Base-by-base conservation (phyloP, 2,797 vertebrate species). In the Sebastes vulpes region DNA sequence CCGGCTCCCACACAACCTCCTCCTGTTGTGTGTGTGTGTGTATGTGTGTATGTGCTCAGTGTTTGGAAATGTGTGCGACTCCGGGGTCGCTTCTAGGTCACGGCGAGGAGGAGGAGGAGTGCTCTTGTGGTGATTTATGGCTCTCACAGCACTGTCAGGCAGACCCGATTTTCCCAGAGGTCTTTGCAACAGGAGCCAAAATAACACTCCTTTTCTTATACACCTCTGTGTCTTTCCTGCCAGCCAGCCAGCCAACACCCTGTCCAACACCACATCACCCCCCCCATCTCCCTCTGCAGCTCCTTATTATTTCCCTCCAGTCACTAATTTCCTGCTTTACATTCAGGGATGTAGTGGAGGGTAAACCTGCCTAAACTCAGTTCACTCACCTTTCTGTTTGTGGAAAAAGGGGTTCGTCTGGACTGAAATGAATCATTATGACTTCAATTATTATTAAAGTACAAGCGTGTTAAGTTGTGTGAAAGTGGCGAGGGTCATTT, bases 91-190 rank as follows among this genome's bases (percentile, higher is more conserved):
- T 72, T 84, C 79, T 76, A 81, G 88, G 90, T 91, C 84, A 91
- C 38, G 50, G 83, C 32, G 68, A 92, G 87, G 82, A 87, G 72
- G 82, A 88, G 72, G 82, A 91, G 88, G 79, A 94, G 85, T 81
- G 85, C 83, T 86, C 81, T 88, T 66, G 73, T 35, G 80, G 83
- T 95, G 95, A 96, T 94, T 96, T 95, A 95, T 95, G 86, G 89
- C 81, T 81, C 82, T 89, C 38, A 25, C 69, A 86, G 86, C 85
- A 89, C 78, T 85, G 82, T 86, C 89, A 91, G 93, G 91, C 85
- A 85, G 85, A 61, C 48, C 68, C 80, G 81, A 79, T 93, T 93
- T 94, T 94, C 95, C 93, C 93, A 91, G 89, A 93, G 92, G 93
- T 89, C 91, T 84, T 87, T 83, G 86, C 83, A 88, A 85, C 70